A percentile compares a stretch with the other conserved stretches of the same genome.
phyloP scores from a whole-genome alignment of 1,140 invertebrate genomes.

The Penaeus vannamei region DNA sequence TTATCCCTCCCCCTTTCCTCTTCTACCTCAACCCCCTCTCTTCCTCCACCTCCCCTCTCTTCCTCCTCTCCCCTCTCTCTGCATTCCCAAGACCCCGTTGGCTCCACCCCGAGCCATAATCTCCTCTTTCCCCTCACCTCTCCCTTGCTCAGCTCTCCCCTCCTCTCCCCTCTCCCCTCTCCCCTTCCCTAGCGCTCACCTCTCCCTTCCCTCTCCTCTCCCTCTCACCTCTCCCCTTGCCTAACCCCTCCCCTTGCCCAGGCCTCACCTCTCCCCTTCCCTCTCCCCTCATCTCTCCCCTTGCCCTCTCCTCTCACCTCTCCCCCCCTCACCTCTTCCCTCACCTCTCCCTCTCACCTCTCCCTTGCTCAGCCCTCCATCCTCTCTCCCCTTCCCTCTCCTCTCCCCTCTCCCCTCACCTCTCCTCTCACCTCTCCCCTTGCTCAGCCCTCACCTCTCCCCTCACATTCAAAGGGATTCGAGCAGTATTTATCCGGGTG shows the following conservation, averaged over 20 bases:
- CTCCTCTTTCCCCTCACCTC: background rate
- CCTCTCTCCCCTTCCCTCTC: background rate
- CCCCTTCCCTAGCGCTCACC: background rate
- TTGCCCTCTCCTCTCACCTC: too few species aligned
- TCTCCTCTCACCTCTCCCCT: background rate
- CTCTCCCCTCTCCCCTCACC: background rate
- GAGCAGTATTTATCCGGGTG: too few species aligned
- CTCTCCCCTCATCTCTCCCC: too few species aligned
- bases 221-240: conserved; percentile 29
- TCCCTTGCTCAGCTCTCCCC: background rate
- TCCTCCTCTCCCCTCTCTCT: background rate
- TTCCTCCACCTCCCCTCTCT: background rate
- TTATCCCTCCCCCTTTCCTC: background rate
- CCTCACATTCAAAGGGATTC: too few species aligned
- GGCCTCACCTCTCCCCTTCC: conserved; percentile 3
- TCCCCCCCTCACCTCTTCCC: background rate
- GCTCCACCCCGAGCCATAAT: background rate
- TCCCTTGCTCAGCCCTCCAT: background rate
- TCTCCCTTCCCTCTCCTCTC: background rate
- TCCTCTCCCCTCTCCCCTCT: background rate
- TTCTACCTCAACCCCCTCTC: background rate
- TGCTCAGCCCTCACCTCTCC: too few species aligned
- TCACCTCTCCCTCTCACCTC: background rate
- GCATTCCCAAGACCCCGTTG: background rate
- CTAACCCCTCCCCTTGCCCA: conserved; percentile 19